A percentile compares a stretch with the other conserved stretches of the same genome.
phyloP scores from a whole-genome alignment of 2,888 invertebrate genomes.

The Oscheius myriophilus region DNA sequence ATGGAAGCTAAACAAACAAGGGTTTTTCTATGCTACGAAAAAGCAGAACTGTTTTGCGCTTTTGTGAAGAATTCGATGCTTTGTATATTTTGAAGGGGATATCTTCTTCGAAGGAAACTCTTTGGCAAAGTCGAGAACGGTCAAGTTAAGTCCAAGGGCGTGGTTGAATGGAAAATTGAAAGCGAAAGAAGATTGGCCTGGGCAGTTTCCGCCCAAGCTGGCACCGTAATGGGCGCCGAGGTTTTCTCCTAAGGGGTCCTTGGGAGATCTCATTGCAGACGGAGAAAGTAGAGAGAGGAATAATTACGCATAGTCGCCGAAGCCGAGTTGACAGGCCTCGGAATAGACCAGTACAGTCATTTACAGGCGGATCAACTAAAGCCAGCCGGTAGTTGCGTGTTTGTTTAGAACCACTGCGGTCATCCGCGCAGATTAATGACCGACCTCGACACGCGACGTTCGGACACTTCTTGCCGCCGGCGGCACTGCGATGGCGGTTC shows the following conservation, averaged over 20 bases:
- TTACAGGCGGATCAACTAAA: slow-evolving; percentile 31
- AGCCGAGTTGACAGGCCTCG: neutral
- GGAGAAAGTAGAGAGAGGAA: slow-evolving; percentile 16
- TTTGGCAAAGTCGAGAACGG: too few relatives aligned
- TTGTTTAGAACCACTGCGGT: slow-evolving; percentile 18
- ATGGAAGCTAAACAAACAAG: too few relatives aligned
- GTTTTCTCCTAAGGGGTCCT: slow-evolving; percentile 16
- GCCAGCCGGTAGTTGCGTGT: slow-evolving; percentile 24
- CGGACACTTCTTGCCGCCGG: slow-evolving; percentile 16
- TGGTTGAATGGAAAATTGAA: too few relatives aligned
- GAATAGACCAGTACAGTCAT: slow-evolving; percentile 19
- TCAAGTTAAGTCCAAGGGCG: too few relatives aligned
- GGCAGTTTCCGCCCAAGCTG: neutral
- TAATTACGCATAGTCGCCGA: slow-evolving; percentile 11
- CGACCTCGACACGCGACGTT: slow-evolving; percentile 19
- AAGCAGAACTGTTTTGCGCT: too few relatives aligned
- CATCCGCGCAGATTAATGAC: slow-evolving; percentile 27
- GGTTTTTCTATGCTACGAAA: too few relatives aligned
- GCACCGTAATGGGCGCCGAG: slow-evolving; percentile 3
- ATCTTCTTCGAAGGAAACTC: too few relatives aligned
- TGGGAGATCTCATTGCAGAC: slow-evolving; percentile 24
- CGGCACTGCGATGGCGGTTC: neutral
- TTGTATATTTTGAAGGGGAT: too few relatives aligned
- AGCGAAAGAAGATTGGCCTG: too few relatives aligned
- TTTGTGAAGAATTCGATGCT: too few relatives aligned